A percentile compares a stretch with the other conserved stretches of the same genome.
Conservation (phyloP, 2,888 invertebrate species). For the Lutraria lutraria region DNA sequence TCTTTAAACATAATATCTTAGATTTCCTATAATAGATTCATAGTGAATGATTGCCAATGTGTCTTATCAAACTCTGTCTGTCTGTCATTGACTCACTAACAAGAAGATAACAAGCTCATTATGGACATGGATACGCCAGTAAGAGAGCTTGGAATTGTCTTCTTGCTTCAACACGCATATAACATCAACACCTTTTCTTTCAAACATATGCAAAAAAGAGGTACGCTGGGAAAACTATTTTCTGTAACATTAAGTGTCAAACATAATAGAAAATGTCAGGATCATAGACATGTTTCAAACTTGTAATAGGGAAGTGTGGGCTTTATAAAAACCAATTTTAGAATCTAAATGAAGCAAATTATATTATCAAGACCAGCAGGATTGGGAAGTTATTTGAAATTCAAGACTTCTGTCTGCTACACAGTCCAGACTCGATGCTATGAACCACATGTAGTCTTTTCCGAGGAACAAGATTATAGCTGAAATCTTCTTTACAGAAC, state of each 20-base stretch:
- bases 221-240: slow-evolving; percentile 4
- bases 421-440: too few species aligned
- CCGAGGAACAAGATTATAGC: too few species aligned
- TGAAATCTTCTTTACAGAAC: too few species aligned
- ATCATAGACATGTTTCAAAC: background rate
- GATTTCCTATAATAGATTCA: slow-evolving; percentile 4
- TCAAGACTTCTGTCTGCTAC: background rate
- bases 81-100: slow-evolving; percentile 18
- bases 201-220: background rate
- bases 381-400: background rate
- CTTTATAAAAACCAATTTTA: background rate
- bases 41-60: background rate
- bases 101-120: slow-evolving; percentile 16
- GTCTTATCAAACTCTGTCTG: background rate
- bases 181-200: background rate
- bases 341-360: background rate
- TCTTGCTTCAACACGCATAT: background rate
- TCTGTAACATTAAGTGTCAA: slow-evolving; percentile 10
- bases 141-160: background rate
- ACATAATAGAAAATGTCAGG: slow-evolving; percentile 2
- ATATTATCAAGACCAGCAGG: background rate
- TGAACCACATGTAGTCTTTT: too few species aligned
- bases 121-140: background rate
- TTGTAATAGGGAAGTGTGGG: background rate
- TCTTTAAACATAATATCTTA: slow-evolving; percentile 9